phyloP scores from a whole-genome alignment of 2,113 vertebrate species.

The Piprites chloris region DNA sequence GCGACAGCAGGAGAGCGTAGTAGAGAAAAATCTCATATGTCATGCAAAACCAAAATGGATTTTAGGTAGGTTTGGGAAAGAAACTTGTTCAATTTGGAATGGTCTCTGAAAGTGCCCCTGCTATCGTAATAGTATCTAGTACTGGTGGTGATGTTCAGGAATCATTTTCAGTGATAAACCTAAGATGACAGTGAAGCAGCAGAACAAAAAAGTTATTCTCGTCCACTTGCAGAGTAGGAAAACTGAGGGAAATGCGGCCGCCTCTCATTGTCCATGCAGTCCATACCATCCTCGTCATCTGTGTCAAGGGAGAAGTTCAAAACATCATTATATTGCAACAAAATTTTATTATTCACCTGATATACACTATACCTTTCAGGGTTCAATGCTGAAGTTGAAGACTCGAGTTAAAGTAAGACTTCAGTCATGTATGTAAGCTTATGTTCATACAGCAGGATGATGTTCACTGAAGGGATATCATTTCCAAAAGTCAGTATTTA shows the following conservation, averaged over 20 bases:
- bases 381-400: neutral
- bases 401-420: neutral
- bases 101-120: conserved; percentile 70
- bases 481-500: neutral
- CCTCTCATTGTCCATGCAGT: conserved; percentile 93
- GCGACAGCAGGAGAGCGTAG: conserved; percentile 73
- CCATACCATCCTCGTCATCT: conserved; percentile 98
- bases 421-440: neutral
- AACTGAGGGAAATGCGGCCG: conserved; percentile 98
- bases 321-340: neutral
- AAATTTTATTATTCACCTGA: neutral
- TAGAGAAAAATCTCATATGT: conserved; percentile 66
- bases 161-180: conserved; percentile 77
- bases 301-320: conserved; percentile 29
- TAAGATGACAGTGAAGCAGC: conserved; percentile 75
- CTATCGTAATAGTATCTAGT: conserved; percentile 65
- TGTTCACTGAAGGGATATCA: neutral
- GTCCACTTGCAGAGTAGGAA: conserved; percentile 96
- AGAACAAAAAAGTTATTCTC: conserved; percentile 82
- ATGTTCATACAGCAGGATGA: neutral
- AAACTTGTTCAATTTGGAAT: conserved; percentile 66
- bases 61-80: conserved; percentile 39
- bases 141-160: conserved; percentile 75
- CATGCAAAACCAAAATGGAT: conserved; percentile 77
- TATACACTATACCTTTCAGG: neutral